Evolutionary conservation across 1,140 invertebrate genomes (phyloP).

Genomic region (Zaprionus inermis): DNA sequence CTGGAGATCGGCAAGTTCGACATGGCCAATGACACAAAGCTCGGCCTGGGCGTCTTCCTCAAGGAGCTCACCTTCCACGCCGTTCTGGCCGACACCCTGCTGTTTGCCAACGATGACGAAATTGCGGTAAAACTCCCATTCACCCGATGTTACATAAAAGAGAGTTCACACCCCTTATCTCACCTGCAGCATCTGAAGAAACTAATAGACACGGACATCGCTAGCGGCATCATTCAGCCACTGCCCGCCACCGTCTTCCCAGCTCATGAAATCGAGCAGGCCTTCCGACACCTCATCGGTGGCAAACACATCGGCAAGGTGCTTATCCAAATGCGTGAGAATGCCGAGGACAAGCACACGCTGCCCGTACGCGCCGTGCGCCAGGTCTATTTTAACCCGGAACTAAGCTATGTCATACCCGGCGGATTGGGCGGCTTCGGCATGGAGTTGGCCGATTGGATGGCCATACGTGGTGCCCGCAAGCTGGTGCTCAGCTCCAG

Average conservation of each 20-base stretch:
- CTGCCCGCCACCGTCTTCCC: slow-evolving; percentile 87
- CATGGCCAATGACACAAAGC: slow-evolving; percentile 87
- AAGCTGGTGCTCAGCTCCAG: slow-evolving; percentile 93
- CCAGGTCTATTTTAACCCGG: slow-evolving; percentile 84
- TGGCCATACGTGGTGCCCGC: slow-evolving; percentile 91
- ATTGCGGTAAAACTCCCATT: slow-evolving; percentile 79
- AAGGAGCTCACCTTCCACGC: slow-evolving; percentile 95
- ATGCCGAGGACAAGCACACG: slow-evolving; percentile 50
- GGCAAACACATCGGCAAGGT: slow-evolving; percentile 96
- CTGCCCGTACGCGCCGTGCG: slow-evolving; percentile 67
- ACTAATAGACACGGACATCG: slow-evolving; percentile 72
- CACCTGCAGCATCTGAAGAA: slow-evolving; percentile 62
- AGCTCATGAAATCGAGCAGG: slow-evolving; percentile 87
- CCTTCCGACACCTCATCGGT: slow-evolving; percentile 91
- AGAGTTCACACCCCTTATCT: not conserved
- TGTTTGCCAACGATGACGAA: slow-evolving; percentile 85
- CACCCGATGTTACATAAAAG: not conserved
- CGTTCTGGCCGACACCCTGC: slow-evolving; percentile 92
- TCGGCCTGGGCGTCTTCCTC: slow-evolving; percentile 91
- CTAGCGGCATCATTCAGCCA: slow-evolving; percentile 87
- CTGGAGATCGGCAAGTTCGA: slow-evolving; percentile 93
- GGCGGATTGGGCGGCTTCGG: slow-evolving; percentile 96
- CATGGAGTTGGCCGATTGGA: slow-evolving; percentile 95
- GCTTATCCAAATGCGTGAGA: slow-evolving; percentile 69
- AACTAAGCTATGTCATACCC: slow-evolving; percentile 86